Evolutionary conservation across 2,113 vertebrate genomes (phyloP).

Genomic region (Lasiurus borealis): DNA sequence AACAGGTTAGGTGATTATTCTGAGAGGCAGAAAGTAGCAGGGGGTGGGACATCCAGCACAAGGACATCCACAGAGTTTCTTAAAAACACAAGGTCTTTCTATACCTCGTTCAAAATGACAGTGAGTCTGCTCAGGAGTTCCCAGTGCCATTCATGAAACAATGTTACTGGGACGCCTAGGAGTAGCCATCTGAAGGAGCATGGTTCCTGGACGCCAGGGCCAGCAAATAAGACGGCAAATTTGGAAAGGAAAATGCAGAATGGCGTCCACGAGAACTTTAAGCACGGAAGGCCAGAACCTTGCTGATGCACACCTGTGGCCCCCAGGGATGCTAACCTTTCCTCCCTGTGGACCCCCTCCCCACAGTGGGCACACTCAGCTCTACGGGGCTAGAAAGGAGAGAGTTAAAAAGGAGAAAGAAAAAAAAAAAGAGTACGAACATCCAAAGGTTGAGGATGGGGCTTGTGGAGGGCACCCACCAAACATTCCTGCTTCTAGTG

Average conservation of each 20-base stretch:
- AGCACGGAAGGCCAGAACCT: no score
- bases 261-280: no score
- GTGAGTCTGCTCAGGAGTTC: neutral
- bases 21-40: neutral
- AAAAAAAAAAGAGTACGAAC: neutral
- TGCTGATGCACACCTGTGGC: neutral
- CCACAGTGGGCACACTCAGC: neutral
- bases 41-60: neutral
- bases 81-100: neutral
- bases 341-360: neutral
- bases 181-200: neutral
- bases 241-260: neutral
- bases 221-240: neutral
- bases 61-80: neutral
- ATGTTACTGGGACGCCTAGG: neutral
- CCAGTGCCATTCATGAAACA: neutral
- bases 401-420: no score
- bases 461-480: neutral
- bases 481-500: neutral
- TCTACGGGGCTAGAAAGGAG: no score
- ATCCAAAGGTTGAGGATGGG: neutral
- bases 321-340: neutral
- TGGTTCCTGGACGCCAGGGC: neutral
- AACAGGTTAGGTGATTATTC: neutral
- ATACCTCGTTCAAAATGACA: neutral